phyloP scores from a whole-genome alignment of 2,888 invertebrate species.

The Epinotia bilunana region DNA sequence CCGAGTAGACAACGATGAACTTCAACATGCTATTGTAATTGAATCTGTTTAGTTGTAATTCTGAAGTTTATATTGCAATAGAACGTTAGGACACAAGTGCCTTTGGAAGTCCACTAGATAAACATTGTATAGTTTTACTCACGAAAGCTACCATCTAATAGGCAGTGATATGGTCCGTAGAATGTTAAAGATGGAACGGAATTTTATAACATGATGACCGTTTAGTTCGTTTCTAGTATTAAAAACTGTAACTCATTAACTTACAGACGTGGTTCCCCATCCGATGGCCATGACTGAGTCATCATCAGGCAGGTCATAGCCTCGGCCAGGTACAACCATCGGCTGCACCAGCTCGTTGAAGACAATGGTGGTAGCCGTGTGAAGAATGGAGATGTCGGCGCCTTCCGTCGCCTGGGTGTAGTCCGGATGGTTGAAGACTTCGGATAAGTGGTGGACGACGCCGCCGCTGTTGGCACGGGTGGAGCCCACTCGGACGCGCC shows the following conservation, averaged over 20 bases:
- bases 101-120: too few species aligned
- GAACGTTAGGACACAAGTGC: too few species aligned
- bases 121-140: too few species aligned
- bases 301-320: background rate
- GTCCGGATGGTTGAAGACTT: constrained; percentile 28
- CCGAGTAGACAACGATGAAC: too few species aligned
- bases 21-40: too few species aligned
- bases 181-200: too few species aligned
- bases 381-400: constrained; percentile 39
- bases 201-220: too few species aligned
- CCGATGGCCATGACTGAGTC: constrained; percentile 8
- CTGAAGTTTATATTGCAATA: too few species aligned
- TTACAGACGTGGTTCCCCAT: constrained; percentile 19
- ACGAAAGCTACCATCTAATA: too few species aligned
- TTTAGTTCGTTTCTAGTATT: too few species aligned
- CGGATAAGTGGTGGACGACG: background rate
- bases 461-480: constrained; percentile 46
- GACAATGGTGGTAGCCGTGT: constrained; percentile 10
- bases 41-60: too few species aligned
- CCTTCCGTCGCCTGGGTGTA: constrained; percentile 15
- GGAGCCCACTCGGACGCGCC: constrained; percentile 49
- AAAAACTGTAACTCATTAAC: background rate
- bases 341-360: constrained; percentile 28
- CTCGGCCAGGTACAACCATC: background rate
- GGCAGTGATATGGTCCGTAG: too few species aligned